A percentile compares a stretch with the other conserved stretches of the same genome.
Evolutionary conservation across 1,140 invertebrate genomes (phyloP).

Genomic region (Drosophila serrata): DNA sequence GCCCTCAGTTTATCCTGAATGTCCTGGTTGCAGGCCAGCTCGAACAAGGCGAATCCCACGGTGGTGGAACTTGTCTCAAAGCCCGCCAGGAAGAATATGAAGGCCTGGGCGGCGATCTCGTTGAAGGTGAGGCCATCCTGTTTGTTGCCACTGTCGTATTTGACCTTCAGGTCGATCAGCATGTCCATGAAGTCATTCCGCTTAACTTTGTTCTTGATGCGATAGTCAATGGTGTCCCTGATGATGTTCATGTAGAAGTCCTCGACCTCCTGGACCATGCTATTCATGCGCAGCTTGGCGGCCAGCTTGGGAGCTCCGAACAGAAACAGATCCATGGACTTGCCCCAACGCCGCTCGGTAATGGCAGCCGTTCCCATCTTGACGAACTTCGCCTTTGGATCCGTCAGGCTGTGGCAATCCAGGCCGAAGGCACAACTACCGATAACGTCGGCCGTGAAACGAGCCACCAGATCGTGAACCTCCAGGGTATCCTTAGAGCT

Average conservation of each 20-base stretch:
- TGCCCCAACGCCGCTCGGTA: slow-evolving; percentile 27
- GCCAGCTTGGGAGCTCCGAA: slow-evolving; percentile 54
- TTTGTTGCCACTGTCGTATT: slow-evolving; percentile 34
- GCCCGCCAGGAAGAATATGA: slow-evolving; percentile 87
- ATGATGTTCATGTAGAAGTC: slow-evolving; percentile 83
- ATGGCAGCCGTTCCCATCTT: slow-evolving; percentile 44
- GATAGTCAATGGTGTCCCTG: slow-evolving; percentile 61
- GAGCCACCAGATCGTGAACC: slow-evolving; percentile 57
- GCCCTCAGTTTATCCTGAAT: slow-evolving; percentile 85
- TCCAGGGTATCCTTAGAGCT: slow-evolving; percentile 34
- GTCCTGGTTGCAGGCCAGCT: slow-evolving; percentile 86
- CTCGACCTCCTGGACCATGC: slow-evolving; percentile 81
- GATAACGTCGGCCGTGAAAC: slow-evolving; percentile 85
- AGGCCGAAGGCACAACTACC: slow-evolving; percentile 88
- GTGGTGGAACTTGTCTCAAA: slow-evolving; percentile 88
- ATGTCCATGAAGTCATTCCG: slow-evolving; percentile 85
- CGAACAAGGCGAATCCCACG: slow-evolving; percentile 86
- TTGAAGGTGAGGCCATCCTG: slow-evolving; percentile 41
- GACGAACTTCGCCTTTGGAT: slow-evolving; percentile 86
- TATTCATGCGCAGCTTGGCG: slow-evolving; percentile 43
- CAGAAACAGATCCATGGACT: slow-evolving; percentile 13
- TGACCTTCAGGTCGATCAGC: slow-evolving; percentile 86
- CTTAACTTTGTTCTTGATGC: slow-evolving; percentile 51
- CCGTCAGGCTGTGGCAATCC: slow-evolving; percentile 86
- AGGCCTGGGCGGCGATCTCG: slow-evolving; percentile 85